phyloP scores from a whole-genome alignment of 2,113 vertebrate species.

The Nycticebus coucang region DNA sequence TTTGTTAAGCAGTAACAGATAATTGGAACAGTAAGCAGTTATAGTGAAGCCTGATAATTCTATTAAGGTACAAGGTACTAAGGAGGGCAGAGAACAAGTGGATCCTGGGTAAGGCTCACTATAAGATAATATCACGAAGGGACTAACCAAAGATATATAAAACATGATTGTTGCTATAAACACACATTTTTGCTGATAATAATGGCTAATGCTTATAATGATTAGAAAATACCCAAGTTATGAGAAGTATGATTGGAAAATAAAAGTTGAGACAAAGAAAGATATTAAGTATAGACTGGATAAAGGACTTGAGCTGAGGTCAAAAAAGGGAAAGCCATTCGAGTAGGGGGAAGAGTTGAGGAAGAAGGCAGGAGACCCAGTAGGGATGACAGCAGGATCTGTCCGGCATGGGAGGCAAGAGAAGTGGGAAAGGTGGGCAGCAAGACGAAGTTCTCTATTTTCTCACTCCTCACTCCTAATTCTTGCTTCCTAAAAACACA shows the following conservation, averaged over 20 bases:
- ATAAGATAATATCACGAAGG: background rate
- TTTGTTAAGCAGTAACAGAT: background rate
- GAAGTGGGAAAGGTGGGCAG: background rate
- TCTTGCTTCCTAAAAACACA: background rate
- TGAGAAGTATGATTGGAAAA: background rate
- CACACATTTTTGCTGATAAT: background rate
- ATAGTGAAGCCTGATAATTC: background rate
- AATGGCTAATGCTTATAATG: background rate
- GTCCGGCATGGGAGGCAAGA: background rate
- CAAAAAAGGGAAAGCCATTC: background rate
- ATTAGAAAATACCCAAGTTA: background rate
- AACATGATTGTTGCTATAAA: background rate
- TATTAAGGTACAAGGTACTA: conserved; percentile 1
- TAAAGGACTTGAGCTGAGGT: background rate
- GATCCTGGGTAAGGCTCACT: background rate
- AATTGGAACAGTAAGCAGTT: conserved; percentile 6
- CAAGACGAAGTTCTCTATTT: background rate
- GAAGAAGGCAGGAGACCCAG: background rate
- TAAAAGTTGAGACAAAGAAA: background rate
- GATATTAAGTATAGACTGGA: background rate
- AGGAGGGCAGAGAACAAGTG: background rate
- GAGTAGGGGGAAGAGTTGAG: background rate
- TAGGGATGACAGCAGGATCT: background rate
- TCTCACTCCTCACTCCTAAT: background rate
- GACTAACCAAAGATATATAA: background rate